phyloP scores from a whole-genome alignment of 30 jellyfish, hydroid and myxozoan genomes.

The Chrysaora quinquecirrha region DNA sequence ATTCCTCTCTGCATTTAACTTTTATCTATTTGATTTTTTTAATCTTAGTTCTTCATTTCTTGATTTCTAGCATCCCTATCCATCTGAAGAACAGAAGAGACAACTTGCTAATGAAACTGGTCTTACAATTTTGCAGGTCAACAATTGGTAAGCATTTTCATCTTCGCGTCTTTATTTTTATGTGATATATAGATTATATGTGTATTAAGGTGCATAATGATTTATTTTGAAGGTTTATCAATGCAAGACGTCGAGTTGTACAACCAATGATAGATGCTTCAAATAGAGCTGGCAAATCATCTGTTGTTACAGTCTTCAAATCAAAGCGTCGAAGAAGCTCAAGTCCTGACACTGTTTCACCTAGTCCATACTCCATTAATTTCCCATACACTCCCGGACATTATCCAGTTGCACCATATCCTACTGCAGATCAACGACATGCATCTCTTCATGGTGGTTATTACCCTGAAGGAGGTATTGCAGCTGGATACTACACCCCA shows the following conservation, averaged over 20 bases:
- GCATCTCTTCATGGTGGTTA: slow-evolving; percentile 88
- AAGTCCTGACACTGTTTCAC: slow-evolving; percentile 94
- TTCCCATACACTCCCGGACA: slow-evolving; percentile 97
- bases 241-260: slow-evolving; percentile 97
- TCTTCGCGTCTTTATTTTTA: neutral
- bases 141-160: slow-evolving; percentile 84
- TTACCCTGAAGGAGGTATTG: slow-evolving; percentile 80
- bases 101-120: slow-evolving; percentile 99
- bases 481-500: slow-evolving; percentile 87
- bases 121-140: slow-evolving; percentile 93
- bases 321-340: slow-evolving; percentile 93
- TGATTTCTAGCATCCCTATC: slow-evolving; percentile 95
- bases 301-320: slow-evolving; percentile 98
- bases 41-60: neutral
- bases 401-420: slow-evolving; percentile 75
- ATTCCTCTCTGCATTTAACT: slow-evolving; percentile 20
- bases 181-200: no score
- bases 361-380: slow-evolving; percentile 88
- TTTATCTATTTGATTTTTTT: neutral
- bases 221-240: slow-evolving; percentile 83
- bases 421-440: slow-evolving; percentile 90
- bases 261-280: slow-evolving; percentile 99
- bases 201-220: no score
- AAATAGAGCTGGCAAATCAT: slow-evolving; percentile 97
- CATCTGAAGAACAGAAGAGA: slow-evolving; percentile 99